Percentiles rank a stretch among this genome's conserved stretches.
Evolutionary conservation across 2,113 vertebrate genomes (phyloP).

Genomic region (Cyanistes caeruleus): DNA sequence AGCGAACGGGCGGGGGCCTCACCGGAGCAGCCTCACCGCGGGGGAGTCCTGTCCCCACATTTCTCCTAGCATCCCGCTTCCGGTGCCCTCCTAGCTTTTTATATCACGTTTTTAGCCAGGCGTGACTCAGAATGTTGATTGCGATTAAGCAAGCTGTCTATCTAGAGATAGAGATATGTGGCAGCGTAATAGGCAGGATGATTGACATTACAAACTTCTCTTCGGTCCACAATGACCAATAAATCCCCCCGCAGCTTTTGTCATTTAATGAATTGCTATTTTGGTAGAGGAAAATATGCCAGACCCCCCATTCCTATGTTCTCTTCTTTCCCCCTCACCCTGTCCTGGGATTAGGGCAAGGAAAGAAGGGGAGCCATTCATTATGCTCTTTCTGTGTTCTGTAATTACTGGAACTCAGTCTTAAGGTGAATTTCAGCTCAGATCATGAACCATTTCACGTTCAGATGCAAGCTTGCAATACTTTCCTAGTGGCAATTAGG

Average conservation of each 20-base stretch:
- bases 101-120: neutral
- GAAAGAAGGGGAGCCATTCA: neutral
- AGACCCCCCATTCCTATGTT: neutral
- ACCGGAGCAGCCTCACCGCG: neutral
- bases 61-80: neutral
- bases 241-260: constrained; percentile 7
- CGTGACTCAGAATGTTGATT: neutral
- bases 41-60: neutral
- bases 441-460: constrained; percentile 70
- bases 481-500: constrained; percentile 92
- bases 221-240: constrained; percentile 35
- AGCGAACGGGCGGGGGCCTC: neutral
- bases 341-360: neutral
- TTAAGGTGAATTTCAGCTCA: constrained; percentile 65
- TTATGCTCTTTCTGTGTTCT: constrained; percentile 13
- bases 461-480: constrained; percentile 80
- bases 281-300: neutral
- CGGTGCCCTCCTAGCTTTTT: neutral
- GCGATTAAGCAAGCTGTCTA: neutral
- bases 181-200: neutral
- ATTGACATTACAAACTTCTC: constrained; percentile 46
- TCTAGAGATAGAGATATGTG: neutral
- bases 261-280: constrained; percentile 30
- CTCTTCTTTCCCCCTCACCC: neutral
- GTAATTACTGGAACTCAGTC: constrained; percentile 46